phyloP scores from a whole-genome alignment of 2,797 vertebrate genomes.

The Pangasius djambal region DNA sequence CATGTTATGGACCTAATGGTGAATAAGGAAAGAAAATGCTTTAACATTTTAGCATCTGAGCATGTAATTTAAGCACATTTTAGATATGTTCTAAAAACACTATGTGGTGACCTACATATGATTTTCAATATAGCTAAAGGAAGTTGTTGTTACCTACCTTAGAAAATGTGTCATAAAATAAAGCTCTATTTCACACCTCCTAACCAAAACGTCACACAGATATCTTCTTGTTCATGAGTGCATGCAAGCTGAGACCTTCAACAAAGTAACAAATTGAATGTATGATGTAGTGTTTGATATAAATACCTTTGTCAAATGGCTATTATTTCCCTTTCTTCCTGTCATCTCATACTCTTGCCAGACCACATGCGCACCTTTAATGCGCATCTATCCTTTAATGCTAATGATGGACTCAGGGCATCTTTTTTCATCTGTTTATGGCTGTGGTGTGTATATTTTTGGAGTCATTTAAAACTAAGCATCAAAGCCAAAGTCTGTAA shows the following conservation, averaged over 20 bases:
- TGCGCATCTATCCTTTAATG: not conserved
- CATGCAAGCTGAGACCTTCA: not conserved
- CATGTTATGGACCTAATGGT: not conserved
- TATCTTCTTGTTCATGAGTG: not conserved
- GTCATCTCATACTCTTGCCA: not conserved
- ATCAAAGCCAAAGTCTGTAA: not conserved
- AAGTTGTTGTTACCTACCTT: not conserved
- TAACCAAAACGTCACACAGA: not conserved
- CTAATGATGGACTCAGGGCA: too few relatives aligned
- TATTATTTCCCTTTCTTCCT: not conserved
- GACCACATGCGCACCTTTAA: not conserved
- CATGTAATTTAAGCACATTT: slow-evolving; percentile 12
- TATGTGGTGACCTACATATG: slow-evolving; percentile 4
- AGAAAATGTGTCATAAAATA: not conserved
- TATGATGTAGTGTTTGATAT: not conserved
- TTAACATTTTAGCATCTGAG: slow-evolving; percentile 3
- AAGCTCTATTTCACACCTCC: not conserved
- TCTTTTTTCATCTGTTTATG: not conserved
- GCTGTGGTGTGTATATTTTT: not conserved
- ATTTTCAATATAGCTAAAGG: not conserved
- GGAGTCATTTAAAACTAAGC: not conserved
- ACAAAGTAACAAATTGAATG: not conserved
- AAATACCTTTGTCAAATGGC: not conserved
- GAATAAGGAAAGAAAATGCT: slow-evolving; percentile 19
- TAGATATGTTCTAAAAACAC: not conserved